Conservation (phyloP, 2,888 invertebrate species). For the Dendrolimus pini region DNA sequence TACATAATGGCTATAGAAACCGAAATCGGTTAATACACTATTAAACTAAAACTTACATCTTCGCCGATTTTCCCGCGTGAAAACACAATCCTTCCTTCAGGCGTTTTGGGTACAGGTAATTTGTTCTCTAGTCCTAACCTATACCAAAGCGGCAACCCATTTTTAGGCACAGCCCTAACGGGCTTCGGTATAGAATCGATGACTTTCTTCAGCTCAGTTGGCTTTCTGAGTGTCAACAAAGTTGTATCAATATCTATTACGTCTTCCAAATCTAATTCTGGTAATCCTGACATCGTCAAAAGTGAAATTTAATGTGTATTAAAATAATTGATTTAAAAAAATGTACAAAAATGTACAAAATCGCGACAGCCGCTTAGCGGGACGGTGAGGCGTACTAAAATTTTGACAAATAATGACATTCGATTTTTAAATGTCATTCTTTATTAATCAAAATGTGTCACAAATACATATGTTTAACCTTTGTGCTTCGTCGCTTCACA, state of each 20-base stretch:
- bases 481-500: no score
- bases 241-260: constrained; percentile 43
- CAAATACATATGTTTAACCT: no score
- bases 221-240: constrained; percentile 60
- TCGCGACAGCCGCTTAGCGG: no score
- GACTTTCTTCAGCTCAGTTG: constrained; percentile 63
- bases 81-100: constrained; percentile 63
- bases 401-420: constrained; percentile 35
- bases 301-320: constrained; percentile 20
- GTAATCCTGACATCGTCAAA: constrained; percentile 24
- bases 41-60: constrained; percentile 47
- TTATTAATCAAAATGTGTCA: no score
- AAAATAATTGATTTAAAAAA: constrained; percentile 14
- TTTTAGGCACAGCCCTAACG: constrained; percentile 57
- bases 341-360: no score
- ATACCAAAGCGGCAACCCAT: constrained; percentile 72
- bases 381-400: constrained; percentile 26
- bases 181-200: constrained; percentile 67
- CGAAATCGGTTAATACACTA: background rate
- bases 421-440: constrained; percentile 23
- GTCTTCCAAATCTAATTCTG: constrained; percentile 36
- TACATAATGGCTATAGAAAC: no score
- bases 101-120: constrained; percentile 71
- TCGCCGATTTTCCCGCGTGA: constrained; percentile 71
- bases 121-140: constrained; percentile 69